A percentile compares a stretch with the other conserved stretches of the same genome.
Conservation (phyloP, 2,888 invertebrate species). For the Harmothoe impar region DNA sequence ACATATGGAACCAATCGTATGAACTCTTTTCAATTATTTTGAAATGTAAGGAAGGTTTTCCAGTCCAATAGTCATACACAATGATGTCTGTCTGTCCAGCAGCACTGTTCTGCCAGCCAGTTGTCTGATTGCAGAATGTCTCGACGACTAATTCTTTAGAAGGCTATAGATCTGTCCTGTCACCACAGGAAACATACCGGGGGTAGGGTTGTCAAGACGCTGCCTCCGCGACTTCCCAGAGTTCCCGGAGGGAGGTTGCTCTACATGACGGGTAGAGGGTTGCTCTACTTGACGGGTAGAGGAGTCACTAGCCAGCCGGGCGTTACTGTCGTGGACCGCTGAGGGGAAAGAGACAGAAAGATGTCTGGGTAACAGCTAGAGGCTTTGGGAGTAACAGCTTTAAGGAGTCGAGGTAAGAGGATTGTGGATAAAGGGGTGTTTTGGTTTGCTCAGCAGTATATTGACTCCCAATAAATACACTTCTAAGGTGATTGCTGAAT, state of each 20-base stretch:
- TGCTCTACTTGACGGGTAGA: conserved; percentile 7
- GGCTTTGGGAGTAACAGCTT: background rate
- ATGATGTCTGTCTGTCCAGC: no score
- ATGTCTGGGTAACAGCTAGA: conserved; percentile 22
- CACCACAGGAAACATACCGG: conserved; percentile 45
- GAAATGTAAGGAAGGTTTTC: no score
- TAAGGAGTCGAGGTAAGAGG: no score
- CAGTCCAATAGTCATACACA: no score
- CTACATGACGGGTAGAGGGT: conserved; percentile 7
- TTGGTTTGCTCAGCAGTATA: no score
- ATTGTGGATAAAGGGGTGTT: no score
- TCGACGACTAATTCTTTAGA: background rate
- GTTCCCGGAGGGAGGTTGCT: background rate
- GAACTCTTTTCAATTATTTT: no score
- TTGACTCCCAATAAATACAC: no score
- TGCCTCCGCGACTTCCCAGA: conserved; percentile 36
- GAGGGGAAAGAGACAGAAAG: conserved; percentile 40
- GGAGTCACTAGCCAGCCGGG: conserved; percentile 56
- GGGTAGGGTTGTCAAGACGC: background rate
- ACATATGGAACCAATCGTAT: no score
- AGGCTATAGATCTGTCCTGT: background rate
- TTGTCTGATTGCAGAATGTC: no score
- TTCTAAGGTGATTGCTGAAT: no score
- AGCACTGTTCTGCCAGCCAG: no score
- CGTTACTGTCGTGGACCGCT: conserved; percentile 26